These are phyloP conservation scores for Kobus ellipsiprymnus DNA, from an alignment of 2,113 vertebrate species.

Conservation along the genomic window DNA sequence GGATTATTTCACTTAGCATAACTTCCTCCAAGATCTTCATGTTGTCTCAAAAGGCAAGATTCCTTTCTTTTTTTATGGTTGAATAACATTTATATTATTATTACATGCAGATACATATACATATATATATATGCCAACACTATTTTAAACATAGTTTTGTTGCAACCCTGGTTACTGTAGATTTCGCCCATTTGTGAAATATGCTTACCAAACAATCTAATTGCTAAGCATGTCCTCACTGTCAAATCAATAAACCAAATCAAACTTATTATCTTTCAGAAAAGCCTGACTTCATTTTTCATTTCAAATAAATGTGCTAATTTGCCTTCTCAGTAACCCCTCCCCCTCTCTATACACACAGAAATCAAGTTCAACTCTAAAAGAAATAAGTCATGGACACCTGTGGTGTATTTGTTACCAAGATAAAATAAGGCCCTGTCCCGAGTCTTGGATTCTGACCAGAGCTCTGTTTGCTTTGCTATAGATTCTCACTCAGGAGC, in stretches of 20 bases:
- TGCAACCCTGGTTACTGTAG: neutral
- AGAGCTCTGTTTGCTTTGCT: neutral
- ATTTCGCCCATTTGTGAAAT: conserved; percentile 14
- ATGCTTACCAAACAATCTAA: neutral
- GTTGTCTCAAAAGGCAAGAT: neutral
- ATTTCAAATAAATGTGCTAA: neutral
- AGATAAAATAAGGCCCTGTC: neutral
- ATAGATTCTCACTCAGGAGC: neutral
- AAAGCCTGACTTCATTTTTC: neutral
- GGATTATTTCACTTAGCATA: neutral
- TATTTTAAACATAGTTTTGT: neutral
- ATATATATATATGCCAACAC: neutral
- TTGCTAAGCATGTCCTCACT: neutral
- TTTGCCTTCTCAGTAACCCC: neutral
- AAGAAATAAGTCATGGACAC: neutral
- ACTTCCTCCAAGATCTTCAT: neutral
- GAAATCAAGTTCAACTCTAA: neutral
- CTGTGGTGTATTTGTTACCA: neutral
- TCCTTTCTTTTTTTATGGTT: neutral
- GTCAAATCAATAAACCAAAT: conserved; percentile 17
- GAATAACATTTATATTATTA: neutral
- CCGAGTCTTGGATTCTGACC: neutral
- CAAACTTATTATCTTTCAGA: neutral
- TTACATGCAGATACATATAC: neutral
- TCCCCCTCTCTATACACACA: neutral